Evolutionary conservation across 2,888 invertebrate species (phyloP).

Genomic region (Ommatoiulus sabulosus): DNA sequence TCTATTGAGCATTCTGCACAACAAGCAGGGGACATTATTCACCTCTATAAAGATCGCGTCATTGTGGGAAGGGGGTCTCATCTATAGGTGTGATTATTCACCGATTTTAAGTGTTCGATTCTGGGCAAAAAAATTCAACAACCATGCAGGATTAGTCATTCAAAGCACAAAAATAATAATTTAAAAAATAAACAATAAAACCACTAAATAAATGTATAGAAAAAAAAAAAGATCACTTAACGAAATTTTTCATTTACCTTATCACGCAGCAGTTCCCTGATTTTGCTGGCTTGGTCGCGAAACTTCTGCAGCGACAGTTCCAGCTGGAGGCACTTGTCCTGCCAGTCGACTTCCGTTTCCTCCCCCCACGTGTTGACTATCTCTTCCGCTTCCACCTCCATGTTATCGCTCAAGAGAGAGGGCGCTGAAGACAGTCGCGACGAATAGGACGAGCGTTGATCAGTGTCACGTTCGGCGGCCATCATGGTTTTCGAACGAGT

Average conservation of each 20-base stretch:
- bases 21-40: too few relatives aligned
- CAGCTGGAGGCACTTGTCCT: conserved; percentile 86
- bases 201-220: background rate
- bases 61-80: too few relatives aligned
- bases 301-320: conserved; percentile 88
- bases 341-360: conserved; percentile 78
- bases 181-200: background rate
- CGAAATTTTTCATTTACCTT: conserved; percentile 75
- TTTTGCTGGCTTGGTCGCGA: conserved; percentile 86
- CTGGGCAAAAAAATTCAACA: background rate
- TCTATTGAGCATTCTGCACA: too few relatives aligned
- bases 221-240: background rate
- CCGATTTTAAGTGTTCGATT: too few relatives aligned
- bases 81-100: too few relatives aligned
- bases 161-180: background rate
- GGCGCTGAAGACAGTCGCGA: conserved; percentile 60
- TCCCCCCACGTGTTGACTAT: conserved; percentile 56
- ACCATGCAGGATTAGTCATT: conserved; percentile 18
- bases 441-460: conserved; percentile 60
- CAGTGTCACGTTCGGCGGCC: conserved; percentile 59
- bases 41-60: too few relatives aligned
- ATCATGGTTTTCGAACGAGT: conserved; percentile 46
- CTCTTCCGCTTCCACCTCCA: conserved; percentile 60
- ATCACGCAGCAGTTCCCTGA: conserved; percentile 88
- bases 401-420: conserved; percentile 59